Conservation (phyloP, 2,888 invertebrate genomes). For the Apotomis turbidana region DNA sequence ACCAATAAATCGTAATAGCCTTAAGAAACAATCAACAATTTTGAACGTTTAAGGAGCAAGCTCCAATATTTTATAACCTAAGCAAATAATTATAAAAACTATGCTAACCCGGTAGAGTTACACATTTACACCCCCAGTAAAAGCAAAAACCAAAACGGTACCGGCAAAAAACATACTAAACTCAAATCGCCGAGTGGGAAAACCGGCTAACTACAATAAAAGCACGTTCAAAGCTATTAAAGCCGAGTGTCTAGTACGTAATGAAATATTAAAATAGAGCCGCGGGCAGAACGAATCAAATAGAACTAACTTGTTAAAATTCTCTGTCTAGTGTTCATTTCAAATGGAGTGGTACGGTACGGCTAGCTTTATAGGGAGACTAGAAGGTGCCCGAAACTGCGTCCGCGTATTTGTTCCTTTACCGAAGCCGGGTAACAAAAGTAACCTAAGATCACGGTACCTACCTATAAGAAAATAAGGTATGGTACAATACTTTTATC, state of each 20-base stretch:
- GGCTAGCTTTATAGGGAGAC: constrained; percentile 55
- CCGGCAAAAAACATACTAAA: constrained; percentile 45
- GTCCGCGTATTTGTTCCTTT: too few species aligned
- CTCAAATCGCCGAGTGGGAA: constrained; percentile 50
- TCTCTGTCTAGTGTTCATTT: constrained; percentile 44
- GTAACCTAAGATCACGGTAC: too few species aligned
- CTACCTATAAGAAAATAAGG: too few species aligned
- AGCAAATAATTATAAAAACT: too few species aligned
- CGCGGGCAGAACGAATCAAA: constrained; percentile 59
- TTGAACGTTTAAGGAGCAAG: too few species aligned
- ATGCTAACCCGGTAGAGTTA: background rate
- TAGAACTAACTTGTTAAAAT: constrained; percentile 60
- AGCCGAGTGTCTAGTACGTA: constrained; percentile 55
- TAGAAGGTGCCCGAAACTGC: constrained; percentile 43
- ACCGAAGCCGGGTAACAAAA: too few species aligned
- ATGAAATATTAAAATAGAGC: constrained; percentile 69
- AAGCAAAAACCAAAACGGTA: constrained; percentile 40
- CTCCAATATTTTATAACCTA: too few species aligned
- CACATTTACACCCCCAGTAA: constrained; percentile 17
- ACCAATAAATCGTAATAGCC: too few species aligned
- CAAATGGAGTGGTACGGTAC: constrained; percentile 22
- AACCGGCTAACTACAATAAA: constrained; percentile 60
- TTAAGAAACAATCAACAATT: too few species aligned
- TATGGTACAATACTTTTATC: too few species aligned
- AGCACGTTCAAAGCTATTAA: constrained; percentile 65